phyloP scores from a whole-genome alignment of 1,140 invertebrate species.

The Drosophila biarmipes region DNA sequence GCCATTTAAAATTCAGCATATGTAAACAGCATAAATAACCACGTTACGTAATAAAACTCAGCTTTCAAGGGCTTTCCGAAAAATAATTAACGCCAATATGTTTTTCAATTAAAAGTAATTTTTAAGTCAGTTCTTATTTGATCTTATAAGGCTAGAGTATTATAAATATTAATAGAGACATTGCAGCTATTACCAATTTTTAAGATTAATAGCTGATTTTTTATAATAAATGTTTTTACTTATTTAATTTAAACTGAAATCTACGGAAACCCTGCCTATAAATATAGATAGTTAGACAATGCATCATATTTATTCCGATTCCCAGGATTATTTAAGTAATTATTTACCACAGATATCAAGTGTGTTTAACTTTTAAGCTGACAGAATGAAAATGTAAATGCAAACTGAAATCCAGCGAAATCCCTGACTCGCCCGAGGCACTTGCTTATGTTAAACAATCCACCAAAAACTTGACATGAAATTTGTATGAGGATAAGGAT shows the following conservation, averaged over 20 bases:
- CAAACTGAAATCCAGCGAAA: constrained; percentile 36
- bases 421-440: constrained; percentile 17
- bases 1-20: constrained; percentile 5
- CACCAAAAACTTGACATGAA: constrained; percentile 48
- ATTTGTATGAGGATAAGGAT: constrained; percentile 43
- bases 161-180: no score
- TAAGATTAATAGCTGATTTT: no score
- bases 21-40: constrained; percentile 12
- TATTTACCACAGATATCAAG: background rate
- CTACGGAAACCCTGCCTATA: no score
- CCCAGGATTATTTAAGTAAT: background rate
- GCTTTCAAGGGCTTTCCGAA: background rate
- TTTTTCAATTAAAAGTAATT: constrained; percentile 1
- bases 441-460: constrained; percentile 55
- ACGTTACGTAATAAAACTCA: constrained; percentile 1
- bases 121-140: no score
- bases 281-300: background rate
- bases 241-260: no score
- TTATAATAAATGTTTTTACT: no score
- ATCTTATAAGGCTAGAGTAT: no score
- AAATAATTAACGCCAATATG: constrained; percentile 4
- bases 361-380: background rate
- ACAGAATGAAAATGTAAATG: constrained; percentile 29
- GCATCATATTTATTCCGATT: background rate
- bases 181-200: no score